A percentile compares a stretch with the other conserved stretches of the same genome.
phyloP scores from a whole-genome alignment of 2,888 invertebrate genomes.

The Drosophila gaucha region DNA sequence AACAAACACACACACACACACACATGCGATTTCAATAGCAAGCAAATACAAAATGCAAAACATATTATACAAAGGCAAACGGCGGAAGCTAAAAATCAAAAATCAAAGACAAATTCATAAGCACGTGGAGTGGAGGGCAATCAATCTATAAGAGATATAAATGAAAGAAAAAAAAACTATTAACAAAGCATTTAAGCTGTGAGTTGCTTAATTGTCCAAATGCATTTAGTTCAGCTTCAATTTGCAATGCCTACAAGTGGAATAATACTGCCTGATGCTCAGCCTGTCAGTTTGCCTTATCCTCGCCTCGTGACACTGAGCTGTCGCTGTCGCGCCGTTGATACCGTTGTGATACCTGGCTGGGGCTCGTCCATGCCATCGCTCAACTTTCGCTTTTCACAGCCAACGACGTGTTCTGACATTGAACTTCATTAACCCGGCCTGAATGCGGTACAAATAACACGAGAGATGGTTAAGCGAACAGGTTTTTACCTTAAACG shows the following conservation, averaged over 20 bases:
- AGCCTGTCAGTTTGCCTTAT: conserved; percentile 5
- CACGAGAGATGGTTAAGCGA: conserved; percentile 21
- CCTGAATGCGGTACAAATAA: conserved; percentile 33
- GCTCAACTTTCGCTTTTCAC: conserved; percentile 46
- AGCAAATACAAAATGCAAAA: conserved; percentile 32
- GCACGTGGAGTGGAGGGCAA: conserved; percentile 22
- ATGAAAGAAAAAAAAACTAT: not conserved
- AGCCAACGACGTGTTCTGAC: conserved; percentile 28
- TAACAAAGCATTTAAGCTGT: conserved; percentile 7
- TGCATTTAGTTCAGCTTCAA: conserved; percentile 3
- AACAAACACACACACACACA: conserved; percentile 11
- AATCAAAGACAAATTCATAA: conserved; percentile 25
- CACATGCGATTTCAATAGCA: conserved; percentile 14
- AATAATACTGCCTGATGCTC: not conserved
- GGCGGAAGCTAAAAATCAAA: conserved; percentile 40
- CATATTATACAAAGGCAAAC: conserved; percentile 29
- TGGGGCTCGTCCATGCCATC: conserved; percentile 3
- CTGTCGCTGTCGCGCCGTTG: conserved; percentile 11
- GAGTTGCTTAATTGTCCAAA: not conserved
- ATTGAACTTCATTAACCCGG: conserved; percentile 61
- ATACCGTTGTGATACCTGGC: conserved; percentile 2
- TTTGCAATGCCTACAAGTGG: not conserved
- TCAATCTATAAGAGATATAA: conserved; percentile 20
- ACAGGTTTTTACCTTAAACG: conserved; percentile 50
- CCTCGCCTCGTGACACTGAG: conserved; percentile 29